Base-by-base conservation (phyloP, 2,113 vertebrate species). In the Oriolus oriolus region DNA sequence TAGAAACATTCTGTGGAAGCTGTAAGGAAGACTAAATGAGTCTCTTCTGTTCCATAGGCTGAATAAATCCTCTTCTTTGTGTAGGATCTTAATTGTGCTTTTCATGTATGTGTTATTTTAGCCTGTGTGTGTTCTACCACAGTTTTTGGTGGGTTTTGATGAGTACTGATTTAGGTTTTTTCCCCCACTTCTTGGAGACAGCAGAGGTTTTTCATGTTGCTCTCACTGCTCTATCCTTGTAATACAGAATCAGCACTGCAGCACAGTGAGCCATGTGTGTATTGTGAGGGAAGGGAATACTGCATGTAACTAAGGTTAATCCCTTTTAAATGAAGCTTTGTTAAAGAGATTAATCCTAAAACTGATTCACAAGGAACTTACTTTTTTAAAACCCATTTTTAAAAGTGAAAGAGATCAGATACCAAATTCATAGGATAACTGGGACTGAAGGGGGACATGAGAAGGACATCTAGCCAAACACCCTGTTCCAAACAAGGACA, bases 311-410 rank as follows among this genome's bases (percentile, higher is more conserved):
- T 86, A 44, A 71, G 30, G 84, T 83, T 90, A 93, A 95, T 95
- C 75, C 75, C 24, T 77, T 95, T 88, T 78, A 95, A 95, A 91
- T 41, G 5, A 94, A 87, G 69, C 81, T 90, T 89, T 95, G 82
- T 90, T 95, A 82, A 47, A 1, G 1, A 63, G 37, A 59, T 80
- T 94, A 75, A 81, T 70, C 56, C 33, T 71, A 41, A 91, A 89
- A 93, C 59, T 50, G 15, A 9, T 77, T 90, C 75, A 85, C 37
- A 64, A 69, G 33, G 27, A 93, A 37, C 26, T 85, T 66, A 49
- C 9, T 81, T 86, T 92, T 87, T 79, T 7, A 60, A 87, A 63
- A 75, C 24, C 11, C 16, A 6, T 56, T 82, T 71, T 68, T 63
- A 20, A 77, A 87, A 87, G 69, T 47, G 53, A 47, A 70, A 80